Conservation (phyloP, 2,797 vertebrate genomes). For the Myripristis murdjan region DNA sequence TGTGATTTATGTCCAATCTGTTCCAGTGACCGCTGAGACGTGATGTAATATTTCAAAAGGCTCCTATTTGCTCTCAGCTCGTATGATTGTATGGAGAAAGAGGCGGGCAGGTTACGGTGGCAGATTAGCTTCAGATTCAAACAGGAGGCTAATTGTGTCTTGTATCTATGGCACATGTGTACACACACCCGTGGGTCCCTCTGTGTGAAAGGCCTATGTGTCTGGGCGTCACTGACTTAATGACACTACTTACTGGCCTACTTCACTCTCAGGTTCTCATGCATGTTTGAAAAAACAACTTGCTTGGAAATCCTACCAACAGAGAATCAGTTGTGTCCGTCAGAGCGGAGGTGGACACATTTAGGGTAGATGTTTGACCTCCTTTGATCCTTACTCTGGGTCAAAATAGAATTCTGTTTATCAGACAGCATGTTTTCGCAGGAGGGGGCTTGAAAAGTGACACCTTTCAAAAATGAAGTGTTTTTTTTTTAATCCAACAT, state of each 20-base stretch:
- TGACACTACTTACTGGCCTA: slow-evolving; percentile 82
- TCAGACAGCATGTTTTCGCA: slow-evolving; percentile 52
- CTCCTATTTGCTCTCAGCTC: slow-evolving; percentile 26
- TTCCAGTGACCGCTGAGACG: slow-evolving; percentile 47
- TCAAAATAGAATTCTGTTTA: slow-evolving; percentile 62
- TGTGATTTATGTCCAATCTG: slow-evolving; percentile 2
- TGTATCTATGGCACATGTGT: slow-evolving; percentile 81
- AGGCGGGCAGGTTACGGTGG: slow-evolving; percentile 37
- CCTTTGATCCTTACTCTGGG: slow-evolving; percentile 63
- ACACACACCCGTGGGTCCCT: slow-evolving; percentile 58
- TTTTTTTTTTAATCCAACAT: slow-evolving; percentile 22
- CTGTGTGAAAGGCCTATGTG: slow-evolving; percentile 81
- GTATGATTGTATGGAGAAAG: slow-evolving; percentile 50
- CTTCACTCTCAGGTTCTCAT: slow-evolving; percentile 83
- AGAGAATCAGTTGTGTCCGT: slow-evolving; percentile 80
- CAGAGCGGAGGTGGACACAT: slow-evolving; percentile 48
- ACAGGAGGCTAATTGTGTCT: slow-evolving; percentile 81
- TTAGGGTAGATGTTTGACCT: slow-evolving; percentile 49
- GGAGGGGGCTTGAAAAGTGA: slow-evolving; percentile 40
- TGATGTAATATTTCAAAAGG: slow-evolving; percentile 69
- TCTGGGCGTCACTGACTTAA: slow-evolving; percentile 80
- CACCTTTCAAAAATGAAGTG: slow-evolving; percentile 28
- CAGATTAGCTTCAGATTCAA: slow-evolving; percentile 54
- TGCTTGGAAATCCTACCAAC: slow-evolving; percentile 73
- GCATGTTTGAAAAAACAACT: slow-evolving; percentile 76